Conservation (phyloP, 2,797 vertebrate species). For the Euphonia xanthogaster region DNA sequence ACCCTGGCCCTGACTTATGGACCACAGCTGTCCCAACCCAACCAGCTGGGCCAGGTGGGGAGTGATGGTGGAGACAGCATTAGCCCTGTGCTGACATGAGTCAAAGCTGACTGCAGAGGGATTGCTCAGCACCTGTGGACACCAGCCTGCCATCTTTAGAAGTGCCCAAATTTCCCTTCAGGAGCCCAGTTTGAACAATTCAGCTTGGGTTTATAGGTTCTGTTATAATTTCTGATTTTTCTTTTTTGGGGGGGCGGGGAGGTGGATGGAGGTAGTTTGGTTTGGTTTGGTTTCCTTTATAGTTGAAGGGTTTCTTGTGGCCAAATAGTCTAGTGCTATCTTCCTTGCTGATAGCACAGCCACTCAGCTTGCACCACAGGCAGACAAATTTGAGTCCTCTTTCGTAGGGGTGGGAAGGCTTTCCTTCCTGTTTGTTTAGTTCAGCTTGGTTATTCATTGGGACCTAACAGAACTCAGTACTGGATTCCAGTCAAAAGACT, state of each 20-base stretch:
- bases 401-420: background rate
- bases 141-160: background rate
- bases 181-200: background rate
- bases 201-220: background rate
- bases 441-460: background rate
- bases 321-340: background rate
- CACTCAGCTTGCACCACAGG: background rate
- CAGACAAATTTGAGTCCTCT: background rate
- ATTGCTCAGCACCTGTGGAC: background rate
- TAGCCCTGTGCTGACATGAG: background rate
- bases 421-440: background rate
- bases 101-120: background rate
- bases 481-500: background rate
- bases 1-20: background rate
- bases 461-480: background rate
- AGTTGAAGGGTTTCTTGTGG: background rate
- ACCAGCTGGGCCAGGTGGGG: background rate
- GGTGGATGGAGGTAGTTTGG: rapidly evolving
- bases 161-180: background rate
- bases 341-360: background rate
- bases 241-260: rapidly evolving
- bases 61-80: background rate
- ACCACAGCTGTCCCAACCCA: background rate
- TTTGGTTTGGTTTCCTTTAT: background rate
- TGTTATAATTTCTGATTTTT: background rate